Evolutionary conservation across 2,888 invertebrate genomes (phyloP), one percentile per base, ranked within the genome.

Genomic region (Aleiodes leptofemur): DNA sequence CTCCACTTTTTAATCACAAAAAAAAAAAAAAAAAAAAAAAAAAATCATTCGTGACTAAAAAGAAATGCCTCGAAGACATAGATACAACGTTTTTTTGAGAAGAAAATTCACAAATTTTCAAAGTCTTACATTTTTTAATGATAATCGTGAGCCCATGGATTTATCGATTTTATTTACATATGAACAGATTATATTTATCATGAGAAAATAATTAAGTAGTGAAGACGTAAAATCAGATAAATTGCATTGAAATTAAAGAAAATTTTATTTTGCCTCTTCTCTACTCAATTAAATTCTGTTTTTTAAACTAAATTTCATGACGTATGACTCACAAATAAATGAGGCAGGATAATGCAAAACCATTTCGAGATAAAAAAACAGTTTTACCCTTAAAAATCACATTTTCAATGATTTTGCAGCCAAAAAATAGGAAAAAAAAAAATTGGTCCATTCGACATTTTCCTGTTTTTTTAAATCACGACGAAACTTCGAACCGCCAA

Each of bases 11-110:
- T 57, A 53, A 3, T 48, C 13, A 23, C 9, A 23, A 57, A 57
- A 14, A 59, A 59, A 59, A 29, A 34, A 23, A 23, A 23, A 1
- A 23, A 1, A 59, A 31, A 31, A 59, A 31, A 59, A 29, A 1
- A 29, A 59, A 29, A 66, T 66, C 50, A 71, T 70, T 73, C 77
- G 72, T 69, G 57, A 73, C 73, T 69, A 43, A 43, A 64, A 57
- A 55, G 23, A 76, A 77, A 72, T 72, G 70, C 16, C 31, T 69
- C 69, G 66, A 69, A 23, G 50, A 59, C 31, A 59, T 71, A 13
- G 23, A 34, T 14, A 48, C 14, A 55, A 31, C 23, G 43, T 23
- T 61, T 59, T 34, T 43, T 34, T 16, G n/a, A 34, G 34, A 43
- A 50, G 43, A 34, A 70, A 74, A 69, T 23, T 70, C 53, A 29